phyloP scores from a whole-genome alignment of 2,888 invertebrate species.

The Rhaphigaster nebulosa region DNA sequence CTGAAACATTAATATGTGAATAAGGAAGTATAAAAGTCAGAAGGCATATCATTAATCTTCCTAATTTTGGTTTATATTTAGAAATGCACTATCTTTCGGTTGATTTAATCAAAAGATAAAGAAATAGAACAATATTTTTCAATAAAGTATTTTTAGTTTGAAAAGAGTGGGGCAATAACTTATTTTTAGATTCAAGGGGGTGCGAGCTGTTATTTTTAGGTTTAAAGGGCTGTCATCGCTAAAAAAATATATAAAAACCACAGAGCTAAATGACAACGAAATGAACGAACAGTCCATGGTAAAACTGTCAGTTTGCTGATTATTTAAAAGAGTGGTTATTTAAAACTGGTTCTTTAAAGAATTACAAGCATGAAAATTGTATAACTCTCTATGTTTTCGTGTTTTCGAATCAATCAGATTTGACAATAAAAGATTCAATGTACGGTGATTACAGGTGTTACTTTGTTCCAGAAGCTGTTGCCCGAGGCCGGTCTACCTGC shows the following conservation, averaged over 20 bases:
- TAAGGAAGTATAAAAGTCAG: too few relatives aligned
- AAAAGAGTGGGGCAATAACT: neutral
- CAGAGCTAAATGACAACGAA: neutral
- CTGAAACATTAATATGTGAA: too few relatives aligned
- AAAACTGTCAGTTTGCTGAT: neutral
- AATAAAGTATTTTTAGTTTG: neutral
- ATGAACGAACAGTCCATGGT: neutral
- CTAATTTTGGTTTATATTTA: too few relatives aligned
- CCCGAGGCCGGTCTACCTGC: constrained; percentile 66
- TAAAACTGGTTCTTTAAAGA: too few relatives aligned
- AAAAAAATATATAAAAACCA: neutral
- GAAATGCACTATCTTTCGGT: neutral
- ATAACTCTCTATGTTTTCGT: neutral
- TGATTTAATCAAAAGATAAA: neutral
- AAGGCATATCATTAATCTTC: too few relatives aligned
- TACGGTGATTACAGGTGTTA: neutral
- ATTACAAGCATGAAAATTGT: too few relatives aligned
- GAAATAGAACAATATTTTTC: neutral
- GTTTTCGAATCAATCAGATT: too few relatives aligned
- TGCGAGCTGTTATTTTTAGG: neutral
- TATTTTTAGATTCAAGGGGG: neutral
- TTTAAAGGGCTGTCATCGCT: neutral
- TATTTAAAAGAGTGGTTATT: too few relatives aligned
- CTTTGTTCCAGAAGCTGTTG: constrained; percentile 66
- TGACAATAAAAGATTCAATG: neutral